These are phyloP conservation scores for Cyclophora punctaria DNA, from an alignment of 2,888 invertebrate genomes.

Conservation along the genomic window DNA sequence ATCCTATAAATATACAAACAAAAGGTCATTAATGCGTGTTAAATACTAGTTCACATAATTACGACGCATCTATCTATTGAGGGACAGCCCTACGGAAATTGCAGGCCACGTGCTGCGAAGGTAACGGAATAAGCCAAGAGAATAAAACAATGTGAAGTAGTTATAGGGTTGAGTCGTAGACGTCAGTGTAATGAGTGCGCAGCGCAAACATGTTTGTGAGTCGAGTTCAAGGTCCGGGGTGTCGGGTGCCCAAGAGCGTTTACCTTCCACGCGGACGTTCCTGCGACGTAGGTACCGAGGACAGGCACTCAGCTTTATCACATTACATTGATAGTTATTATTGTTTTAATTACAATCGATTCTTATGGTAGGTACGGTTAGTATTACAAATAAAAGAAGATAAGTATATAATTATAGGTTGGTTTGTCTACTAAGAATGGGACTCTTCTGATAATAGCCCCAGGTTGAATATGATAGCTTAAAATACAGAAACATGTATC, in stretches of 20 bases:
- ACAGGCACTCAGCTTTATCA: neutral
- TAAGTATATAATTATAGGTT: too few relatives aligned
- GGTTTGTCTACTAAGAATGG: too few relatives aligned
- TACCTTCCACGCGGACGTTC: constrained; percentile 36
- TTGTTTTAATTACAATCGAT: too few relatives aligned
- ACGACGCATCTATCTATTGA: too few relatives aligned
- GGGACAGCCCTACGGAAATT: constrained; percentile 2
- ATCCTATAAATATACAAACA: constrained; percentile 7
- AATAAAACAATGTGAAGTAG: constrained; percentile 28
- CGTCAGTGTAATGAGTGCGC: constrained; percentile 53
- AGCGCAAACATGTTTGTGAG: constrained; percentile 71
- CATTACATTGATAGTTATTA: neutral
- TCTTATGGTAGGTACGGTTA: too few relatives aligned
- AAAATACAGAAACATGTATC: too few relatives aligned
- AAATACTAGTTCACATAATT: too few relatives aligned
- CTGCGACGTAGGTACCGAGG: neutral
- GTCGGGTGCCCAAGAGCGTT: constrained; percentile 42
- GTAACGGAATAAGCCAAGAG: constrained; percentile 44
- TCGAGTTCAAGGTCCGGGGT: constrained; percentile 67
- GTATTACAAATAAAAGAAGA: too few relatives aligned
- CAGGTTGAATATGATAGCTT: too few relatives aligned
- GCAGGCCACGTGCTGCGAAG: constrained; percentile 31
- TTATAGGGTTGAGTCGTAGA: constrained; percentile 44
- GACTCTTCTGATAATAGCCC: too few relatives aligned
- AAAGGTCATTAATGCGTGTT: neutral